Base-by-base conservation (phyloP, 2,888 invertebrate genomes). In the Gibbula magus region DNA sequence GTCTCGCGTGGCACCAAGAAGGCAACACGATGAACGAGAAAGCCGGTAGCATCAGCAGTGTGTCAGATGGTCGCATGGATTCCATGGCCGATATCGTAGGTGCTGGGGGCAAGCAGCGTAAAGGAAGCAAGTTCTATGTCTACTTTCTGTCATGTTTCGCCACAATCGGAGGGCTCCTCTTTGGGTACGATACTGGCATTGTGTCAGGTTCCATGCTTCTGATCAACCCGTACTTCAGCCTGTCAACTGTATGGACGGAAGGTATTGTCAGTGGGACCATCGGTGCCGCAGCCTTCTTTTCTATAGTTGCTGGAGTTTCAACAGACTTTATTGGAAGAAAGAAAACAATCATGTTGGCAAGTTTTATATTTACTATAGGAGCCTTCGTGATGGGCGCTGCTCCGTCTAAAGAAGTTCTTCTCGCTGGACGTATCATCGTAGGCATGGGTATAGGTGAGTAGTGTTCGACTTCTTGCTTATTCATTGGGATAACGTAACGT, bases 141-240 rank as follows among this genome's bases (percentile, higher is more conserved):
- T 88, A 89, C 76, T 82, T 88, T 35, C 79, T 92, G 32, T 89
- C 91, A 22, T 86, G 88, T 76, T 87, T 91, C 75, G 89, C 91
- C 0, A 89, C 90, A 13, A 88, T 92, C 35, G 94, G 94, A 5
- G 94, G 94, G 1, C 93, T 94, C 78, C 88, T 94, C 16, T 94
- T 94, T 88, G 94, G 94, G 29, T 88, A 87, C 78, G 87, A 88
- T 67, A 87, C 88, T 0, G 94, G 94, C 8, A 94, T 94, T 45
- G 93, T 94, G 10, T 94, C 94, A 0, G 94, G 94, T 4, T 93
- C 94, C 2, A 93, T 94, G 92, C 86, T 94, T 39, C 83, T 91
- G 25, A 88, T 91, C 78, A 90, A 92, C 79, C 91, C 92, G 45
- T 88, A 92, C 61, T 94, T 93, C 83, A 73, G 89, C 2, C 88